Evolutionary conservation across 2,113 vertebrate species (phyloP), one percentile per base, ranked within the genome.

Genomic region (Rhineura floridana): DNA sequence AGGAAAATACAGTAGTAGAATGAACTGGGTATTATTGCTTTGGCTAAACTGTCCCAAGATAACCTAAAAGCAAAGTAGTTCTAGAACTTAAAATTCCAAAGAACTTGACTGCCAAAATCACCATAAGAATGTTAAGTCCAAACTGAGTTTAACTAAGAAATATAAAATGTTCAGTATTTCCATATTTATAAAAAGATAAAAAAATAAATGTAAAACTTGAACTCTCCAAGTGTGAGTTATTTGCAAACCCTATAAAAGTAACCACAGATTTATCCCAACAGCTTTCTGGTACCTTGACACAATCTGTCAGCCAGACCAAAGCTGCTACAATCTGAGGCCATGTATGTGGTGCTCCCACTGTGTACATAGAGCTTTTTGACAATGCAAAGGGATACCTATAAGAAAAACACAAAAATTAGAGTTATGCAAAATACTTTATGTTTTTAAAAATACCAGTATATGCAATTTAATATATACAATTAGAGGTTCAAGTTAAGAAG

Each of bases 331-430:
- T 98, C 96, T 98, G 99, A 89, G 98, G 99, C 98, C 98, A 99
- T 0, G 98, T 99, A 86, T 99, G 99, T 33, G 99, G 99, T 46
- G 98, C 99, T 79, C 98, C 99, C 33, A 99, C 98, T 0, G 98
- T 99, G 92, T 98, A 99, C 98, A 99, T 98, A 55, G 99, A 99
- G 86, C 97, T 98, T 96, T 99, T 99, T 23, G 99, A 98, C 86
- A 99, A 94, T 52, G 97, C 91, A 95, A 99, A 99, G 11, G 98
- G 98, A 93, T 99, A 99, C 93, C 99, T 99, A 86, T 3, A 93
- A 91, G 2, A 50, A 81, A 85, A 86, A n/a, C 4, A 1, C 33
- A 50, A 19, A 85, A 28, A 67, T 48, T 48, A 75, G 28, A 50
- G 46, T 46, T 36, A 59, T 42, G 28, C n/a, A 76, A 75, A 46